Conservation (phyloP, 2,797 vertebrate genomes). For the Anolis apletophallus region DNA sequence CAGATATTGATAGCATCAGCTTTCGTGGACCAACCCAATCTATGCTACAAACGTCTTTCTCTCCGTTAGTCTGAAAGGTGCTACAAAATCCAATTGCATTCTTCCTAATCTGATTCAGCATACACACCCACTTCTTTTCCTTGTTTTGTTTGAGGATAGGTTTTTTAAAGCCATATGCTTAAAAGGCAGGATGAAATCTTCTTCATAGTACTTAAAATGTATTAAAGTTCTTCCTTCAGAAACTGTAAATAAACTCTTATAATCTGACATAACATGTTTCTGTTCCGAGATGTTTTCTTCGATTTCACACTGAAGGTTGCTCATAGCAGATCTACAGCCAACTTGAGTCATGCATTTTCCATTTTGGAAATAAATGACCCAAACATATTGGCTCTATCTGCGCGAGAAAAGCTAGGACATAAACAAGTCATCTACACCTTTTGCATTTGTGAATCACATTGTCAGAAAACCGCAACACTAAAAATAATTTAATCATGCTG, state of each 20-base stretch:
- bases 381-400: neutral
- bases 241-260: neutral
- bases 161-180: too few relatives aligned
- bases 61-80: too few relatives aligned
- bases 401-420: neutral
- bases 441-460: constrained; percentile 7
- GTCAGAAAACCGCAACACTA: neutral
- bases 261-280: neutral
- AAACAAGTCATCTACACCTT: neutral
- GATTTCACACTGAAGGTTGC: neutral
- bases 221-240: neutral
- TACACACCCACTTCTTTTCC: neutral
- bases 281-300: neutral
- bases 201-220: neutral
- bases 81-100: too few relatives aligned
- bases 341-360: constrained; percentile 12
- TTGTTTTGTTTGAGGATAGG: neutral
- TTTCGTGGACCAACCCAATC: too few relatives aligned
- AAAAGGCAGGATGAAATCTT: neutral
- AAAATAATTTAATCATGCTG: constrained; percentile 13
- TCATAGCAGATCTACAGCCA: constrained; percentile 4
- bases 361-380: constrained; percentile 13
- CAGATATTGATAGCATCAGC: too few relatives aligned
- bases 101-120: neutral
- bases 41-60: too few relatives aligned